Evolutionary conservation across 2,797 vertebrate species (phyloP), one percentile per base, ranked within the genome.

Genomic region (Argya squamiceps): DNA sequence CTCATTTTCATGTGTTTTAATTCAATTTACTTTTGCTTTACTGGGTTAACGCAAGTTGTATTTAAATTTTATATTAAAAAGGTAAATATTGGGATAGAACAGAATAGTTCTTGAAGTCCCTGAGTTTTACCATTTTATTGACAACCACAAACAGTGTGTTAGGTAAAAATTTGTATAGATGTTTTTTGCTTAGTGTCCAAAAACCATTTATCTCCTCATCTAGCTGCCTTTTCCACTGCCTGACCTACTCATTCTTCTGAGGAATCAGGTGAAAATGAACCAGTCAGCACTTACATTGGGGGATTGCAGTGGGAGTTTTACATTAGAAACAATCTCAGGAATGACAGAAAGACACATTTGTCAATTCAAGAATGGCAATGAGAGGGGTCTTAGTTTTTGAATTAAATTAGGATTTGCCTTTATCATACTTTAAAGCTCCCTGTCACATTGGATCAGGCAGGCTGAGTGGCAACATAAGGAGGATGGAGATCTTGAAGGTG

Each of bases 401-500:
- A 96, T 96, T 96, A 93, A 97, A 83, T 70, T 78, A 76, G 21
- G 44, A 62, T 69, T 26, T 95, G 55, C 91, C 83, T 88, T 86
- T 93, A 83, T 88, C 18, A 53, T 55, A 59, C 15, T 60, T 95
- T 62, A 95, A 87, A 89, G 12, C 53, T 84, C 65, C 56, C 39
- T 2, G 3, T 80, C 30, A 56, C 23, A 69, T 84, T 74, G 39
- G 49, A 73, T 73, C 58, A 69, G 74, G 55, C 58, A 94, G 70
- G 24, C 71, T 92, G 71, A 94, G 44, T 69, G 55, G 64, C 89
- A 93, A 52, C 29, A 36, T 19, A 62, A 37, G 60, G 50, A 86
- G 47, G 43, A 81, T 37, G 4, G 14, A 37, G 34, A 84, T 46
- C 87, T 85, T 79, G 80, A 86, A 93, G 82, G 75, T 0, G 0